Conservation (phyloP, 2,797 vertebrate genomes). For the Chaetodon trifasciatus region DNA sequence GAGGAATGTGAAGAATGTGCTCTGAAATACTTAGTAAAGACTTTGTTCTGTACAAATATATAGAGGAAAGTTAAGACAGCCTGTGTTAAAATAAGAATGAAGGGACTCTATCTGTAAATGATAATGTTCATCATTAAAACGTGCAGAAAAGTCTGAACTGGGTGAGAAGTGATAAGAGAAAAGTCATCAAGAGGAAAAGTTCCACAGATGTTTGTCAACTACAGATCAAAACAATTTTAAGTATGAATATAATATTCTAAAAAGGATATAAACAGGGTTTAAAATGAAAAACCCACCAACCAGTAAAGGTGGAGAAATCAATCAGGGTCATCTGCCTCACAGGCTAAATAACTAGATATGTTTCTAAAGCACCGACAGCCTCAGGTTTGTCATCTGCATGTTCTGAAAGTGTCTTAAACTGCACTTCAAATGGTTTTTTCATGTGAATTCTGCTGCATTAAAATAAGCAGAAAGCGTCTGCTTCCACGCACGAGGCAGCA, state of each 20-base stretch:
- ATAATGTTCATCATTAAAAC: too few species aligned
- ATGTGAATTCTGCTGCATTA: neutral
- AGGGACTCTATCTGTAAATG: neutral
- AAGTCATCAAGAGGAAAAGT: neutral
- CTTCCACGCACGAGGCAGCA: neutral
- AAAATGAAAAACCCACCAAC: neutral
- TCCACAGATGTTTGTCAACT: neutral
- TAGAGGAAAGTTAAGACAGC: neutral
- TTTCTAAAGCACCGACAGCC: neutral
- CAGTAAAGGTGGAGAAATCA: neutral
- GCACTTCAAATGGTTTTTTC: neutral
- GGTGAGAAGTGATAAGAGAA: neutral
- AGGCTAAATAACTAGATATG: too few species aligned
- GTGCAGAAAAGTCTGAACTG: neutral
- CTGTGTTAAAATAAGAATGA: neutral
- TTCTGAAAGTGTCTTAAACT: neutral
- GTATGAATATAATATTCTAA: neutral
- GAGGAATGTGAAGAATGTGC: slow-evolving; percentile 39
- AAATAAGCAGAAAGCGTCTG: neutral
- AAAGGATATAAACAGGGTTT: neutral
- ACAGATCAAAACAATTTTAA: neutral
- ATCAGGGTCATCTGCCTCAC: neutral
- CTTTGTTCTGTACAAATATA: neutral
- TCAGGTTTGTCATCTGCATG: neutral
- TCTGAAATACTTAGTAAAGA: neutral